Evolutionary conservation across 1,140 invertebrate species (phyloP).

Genomic region (Drosophila carrolli): DNA sequence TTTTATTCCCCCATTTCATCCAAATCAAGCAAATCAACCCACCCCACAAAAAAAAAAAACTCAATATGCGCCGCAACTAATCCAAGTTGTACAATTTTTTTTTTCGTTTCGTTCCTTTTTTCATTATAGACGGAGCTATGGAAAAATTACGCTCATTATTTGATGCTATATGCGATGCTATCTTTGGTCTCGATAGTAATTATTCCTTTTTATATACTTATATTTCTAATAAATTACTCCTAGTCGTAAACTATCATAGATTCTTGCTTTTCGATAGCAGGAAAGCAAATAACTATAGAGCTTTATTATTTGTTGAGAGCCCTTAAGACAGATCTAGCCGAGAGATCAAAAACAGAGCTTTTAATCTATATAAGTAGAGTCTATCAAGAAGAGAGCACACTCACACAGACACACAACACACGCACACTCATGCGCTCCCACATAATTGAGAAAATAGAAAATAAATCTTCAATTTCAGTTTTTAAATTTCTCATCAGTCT

Average conservation of each 20-base stretch:
- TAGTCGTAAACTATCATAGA: constrained; percentile 67
- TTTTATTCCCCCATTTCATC: constrained; percentile 28
- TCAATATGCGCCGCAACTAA: constrained; percentile 70
- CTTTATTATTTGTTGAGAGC: constrained; percentile 74
- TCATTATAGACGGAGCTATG: constrained; percentile 81
- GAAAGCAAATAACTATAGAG: constrained; percentile 50
- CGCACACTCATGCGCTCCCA: constrained; percentile 35
- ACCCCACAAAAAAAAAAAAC: constrained; percentile 35
- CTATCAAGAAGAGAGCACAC: constrained; percentile 45
- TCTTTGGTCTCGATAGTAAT: constrained; percentile 83
- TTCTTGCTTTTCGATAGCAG: constrained; percentile 23
- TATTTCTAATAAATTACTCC: constrained; percentile 74
- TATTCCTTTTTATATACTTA: constrained; percentile 74
- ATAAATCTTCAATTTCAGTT: constrained; percentile 35
- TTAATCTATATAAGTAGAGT: constrained; percentile 64
- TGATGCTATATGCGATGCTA: constrained; percentile 82
- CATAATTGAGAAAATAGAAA: constrained; percentile 40
- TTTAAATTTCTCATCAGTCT: constrained; percentile 37
- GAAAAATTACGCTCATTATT: constrained; percentile 83
- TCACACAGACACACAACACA: constrained; percentile 39
- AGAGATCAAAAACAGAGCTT: constrained; percentile 37
- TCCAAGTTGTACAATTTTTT: constrained; percentile 80
- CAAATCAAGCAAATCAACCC: constrained; percentile 30
- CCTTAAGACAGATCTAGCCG: constrained; percentile 56
- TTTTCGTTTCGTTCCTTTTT: constrained; percentile 61